Evolutionary conservation across 2,888 invertebrate species (phyloP).

Genomic region (Tanytarsus gracilentus): DNA sequence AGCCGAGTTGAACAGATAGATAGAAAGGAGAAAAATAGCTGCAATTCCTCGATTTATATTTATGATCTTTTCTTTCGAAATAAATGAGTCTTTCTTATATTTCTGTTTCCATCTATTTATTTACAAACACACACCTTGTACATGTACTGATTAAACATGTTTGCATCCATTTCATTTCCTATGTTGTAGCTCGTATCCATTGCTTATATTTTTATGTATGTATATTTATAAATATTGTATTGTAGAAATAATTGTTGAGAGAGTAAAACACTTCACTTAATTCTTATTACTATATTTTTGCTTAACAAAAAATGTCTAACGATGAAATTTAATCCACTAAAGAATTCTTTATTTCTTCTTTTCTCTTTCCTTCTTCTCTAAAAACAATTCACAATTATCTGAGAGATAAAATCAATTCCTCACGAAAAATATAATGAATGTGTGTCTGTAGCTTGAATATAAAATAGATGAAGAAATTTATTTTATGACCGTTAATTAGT

Average conservation of each 20-base stretch:
- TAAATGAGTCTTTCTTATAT: not conserved
- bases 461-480: conserved; percentile 1
- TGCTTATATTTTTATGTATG: conserved; percentile 3
- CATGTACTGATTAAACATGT: conserved; percentile 27
- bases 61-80: not conserved
- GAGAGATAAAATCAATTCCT: conserved; percentile 4
- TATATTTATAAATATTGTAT: not conserved
- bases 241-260: not conserved
- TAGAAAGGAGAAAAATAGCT: too few relatives aligned
- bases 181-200: conserved; percentile 26
- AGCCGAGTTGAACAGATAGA: too few relatives aligned
- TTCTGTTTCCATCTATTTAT: too few relatives aligned
- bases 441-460: too few relatives aligned
- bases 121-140: conserved; percentile 22
- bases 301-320: too few relatives aligned
- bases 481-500: conserved; percentile 21
- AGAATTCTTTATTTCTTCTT: not conserved
- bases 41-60: not conserved
- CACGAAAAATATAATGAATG: too few relatives aligned
- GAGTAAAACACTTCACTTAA: too few relatives aligned
- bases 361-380: not conserved
- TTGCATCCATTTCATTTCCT: conserved; percentile 26
- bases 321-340: conserved; percentile 17
- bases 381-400: conserved; percentile 13
- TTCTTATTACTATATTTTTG: too few relatives aligned